Evolutionary conservation across 2,888 invertebrate genomes (phyloP), one percentile per base, ranked within the genome.

Genomic region (Leucophenga maculata): DNA sequence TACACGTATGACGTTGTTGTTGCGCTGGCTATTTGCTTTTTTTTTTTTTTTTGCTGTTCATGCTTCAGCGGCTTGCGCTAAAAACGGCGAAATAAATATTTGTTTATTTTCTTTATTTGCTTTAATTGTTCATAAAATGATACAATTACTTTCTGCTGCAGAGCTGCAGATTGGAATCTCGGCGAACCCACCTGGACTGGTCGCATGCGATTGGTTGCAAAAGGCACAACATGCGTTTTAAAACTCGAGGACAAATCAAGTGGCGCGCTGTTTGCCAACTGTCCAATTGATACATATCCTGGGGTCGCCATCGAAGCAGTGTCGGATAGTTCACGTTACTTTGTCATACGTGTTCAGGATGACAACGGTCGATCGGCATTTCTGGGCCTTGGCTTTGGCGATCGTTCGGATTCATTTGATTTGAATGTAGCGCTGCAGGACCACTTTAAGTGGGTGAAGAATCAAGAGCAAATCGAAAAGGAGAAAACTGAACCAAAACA

Each of bases 141-240:
- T 39, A 8, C 8, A 16, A 14, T n/a, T 39, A 1, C 4, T 60
- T 16, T 18, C n/a, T 39, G 57, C 1, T 87, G 62, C 88, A 99
- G 99, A 90, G 99, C 99, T 79, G 97, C 98, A 64, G 99, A 99
- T 89, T 99, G 99, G 99, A 98, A 97, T 90, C 90, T 99, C 69
- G 95, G 97, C 85, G 94, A 94, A 81, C 99, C 99, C n/a, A 95
- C 98, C 85, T 99, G 99, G 99, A 97, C 97, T 26, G 99, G 99
- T 20, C 92, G 99, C 75, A 93, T 99, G 93, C 91, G 98, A 75
- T 90, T 99, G 67, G 95, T 98, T 54, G 91, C 96, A 1, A 95
- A 96, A 89, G 97, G 95, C 65, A 94, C 94, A 79, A 93, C 95
- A 74, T 92, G 97, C 79, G 91, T 94, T 72, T 92, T 99, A 77